phyloP scores from a whole-genome alignment of 1,140 invertebrate genomes.

The Centruroides sculpturatus region DNA sequence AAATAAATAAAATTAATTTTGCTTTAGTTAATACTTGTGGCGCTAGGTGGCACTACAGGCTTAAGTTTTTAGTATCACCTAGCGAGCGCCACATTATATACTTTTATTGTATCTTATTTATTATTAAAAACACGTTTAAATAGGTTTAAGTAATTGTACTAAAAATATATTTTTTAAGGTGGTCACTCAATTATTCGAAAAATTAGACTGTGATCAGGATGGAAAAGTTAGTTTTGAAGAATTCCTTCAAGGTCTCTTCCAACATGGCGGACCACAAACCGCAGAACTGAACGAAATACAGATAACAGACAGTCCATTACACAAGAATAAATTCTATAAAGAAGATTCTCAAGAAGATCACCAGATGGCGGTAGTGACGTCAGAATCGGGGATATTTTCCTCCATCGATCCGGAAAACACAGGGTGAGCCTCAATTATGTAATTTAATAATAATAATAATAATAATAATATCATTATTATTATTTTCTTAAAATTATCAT shows the following conservation, averaged over 20 bases:
- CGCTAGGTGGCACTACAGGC: no score
- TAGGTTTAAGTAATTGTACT: no score
- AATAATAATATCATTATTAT: no score
- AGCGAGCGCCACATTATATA: no score
- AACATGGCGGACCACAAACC: slow-evolving; percentile 27
- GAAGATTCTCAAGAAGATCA: slow-evolving; percentile 7
- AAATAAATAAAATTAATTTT: no score
- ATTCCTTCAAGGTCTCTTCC: slow-evolving; percentile 43
- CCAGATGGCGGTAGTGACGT: slow-evolving; percentile 13
- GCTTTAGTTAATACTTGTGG: no score
- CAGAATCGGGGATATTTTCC: slow-evolving; percentile 25
- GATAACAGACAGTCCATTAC: slow-evolving; percentile 8
- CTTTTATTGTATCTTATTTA: no score
- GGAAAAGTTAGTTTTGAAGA: slow-evolving; percentile 50
- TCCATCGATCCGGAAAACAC: slow-evolving; percentile 22
- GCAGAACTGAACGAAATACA: background rate
- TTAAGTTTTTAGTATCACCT: no score
- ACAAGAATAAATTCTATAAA: slow-evolving; percentile 4
- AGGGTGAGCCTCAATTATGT: slow-evolving; percentile 17
- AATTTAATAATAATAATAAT: no score
- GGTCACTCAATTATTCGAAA: slow-evolving; percentile 47
- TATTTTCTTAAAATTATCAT: no score
- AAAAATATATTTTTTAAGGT: slow-evolving; percentile 25
- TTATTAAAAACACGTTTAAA: no score
- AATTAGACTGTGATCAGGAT: slow-evolving; percentile 45